Conservation (phyloP, 2,797 vertebrate species). For the Acipenser transmontanus region DNA sequence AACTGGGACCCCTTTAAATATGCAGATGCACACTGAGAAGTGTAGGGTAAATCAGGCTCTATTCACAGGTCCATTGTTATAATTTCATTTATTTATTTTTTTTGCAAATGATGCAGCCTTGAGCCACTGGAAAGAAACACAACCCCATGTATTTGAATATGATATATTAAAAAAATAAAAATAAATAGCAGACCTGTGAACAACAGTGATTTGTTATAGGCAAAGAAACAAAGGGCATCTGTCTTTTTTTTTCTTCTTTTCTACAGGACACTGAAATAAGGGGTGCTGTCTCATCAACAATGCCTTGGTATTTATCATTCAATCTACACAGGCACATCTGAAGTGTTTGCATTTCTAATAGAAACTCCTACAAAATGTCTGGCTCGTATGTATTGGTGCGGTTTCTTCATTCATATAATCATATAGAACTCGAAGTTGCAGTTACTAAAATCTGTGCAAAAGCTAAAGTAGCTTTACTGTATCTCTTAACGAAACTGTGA, state of each 20-base stretch:
- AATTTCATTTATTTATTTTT: no score
- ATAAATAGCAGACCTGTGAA: not conserved
- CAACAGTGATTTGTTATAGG: not conserved
- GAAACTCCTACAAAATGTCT: conserved; percentile 27
- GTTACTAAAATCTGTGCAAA: conserved; percentile 45
- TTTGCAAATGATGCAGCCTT: no score
- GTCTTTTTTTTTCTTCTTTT: not conserved
- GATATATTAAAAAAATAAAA: not conserved
- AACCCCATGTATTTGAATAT: not conserved
- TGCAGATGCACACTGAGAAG: no score
- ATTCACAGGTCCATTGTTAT: no score
- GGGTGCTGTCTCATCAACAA: conserved; percentile 9
- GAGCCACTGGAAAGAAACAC: not conserved
- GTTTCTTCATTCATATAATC: conserved; percentile 8
- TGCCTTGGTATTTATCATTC: conserved; percentile 1
- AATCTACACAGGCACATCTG: conserved; percentile 14
- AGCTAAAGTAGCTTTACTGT: conserved; percentile 24
- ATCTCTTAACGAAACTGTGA: conserved; percentile 27
- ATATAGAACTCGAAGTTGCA: conserved; percentile 27
- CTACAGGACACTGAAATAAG: conserved; percentile 5
- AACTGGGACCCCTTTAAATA: no score
- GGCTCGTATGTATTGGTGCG: conserved; percentile 12
- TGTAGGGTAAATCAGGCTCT: no score
- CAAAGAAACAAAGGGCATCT: not conserved
- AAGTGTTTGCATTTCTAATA: conserved; percentile 15